These are phyloP conservation scores for Pseudochirops corinnae DNA, from an alignment of 2,797 vertebrate species.

Conservation along the genomic window DNA sequence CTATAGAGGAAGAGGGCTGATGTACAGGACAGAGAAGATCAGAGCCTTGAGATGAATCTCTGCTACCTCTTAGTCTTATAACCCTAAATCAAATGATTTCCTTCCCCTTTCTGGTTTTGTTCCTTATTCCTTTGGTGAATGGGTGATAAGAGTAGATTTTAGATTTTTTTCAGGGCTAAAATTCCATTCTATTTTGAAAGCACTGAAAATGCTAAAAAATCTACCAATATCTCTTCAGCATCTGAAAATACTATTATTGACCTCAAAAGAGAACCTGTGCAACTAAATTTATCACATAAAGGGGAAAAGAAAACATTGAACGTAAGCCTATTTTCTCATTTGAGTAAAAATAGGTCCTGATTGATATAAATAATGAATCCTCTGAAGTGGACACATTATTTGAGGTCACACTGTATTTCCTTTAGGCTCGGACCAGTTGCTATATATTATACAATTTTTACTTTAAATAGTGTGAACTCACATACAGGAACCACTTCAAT, in stretches of 20 bases:
- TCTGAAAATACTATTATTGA: background rate
- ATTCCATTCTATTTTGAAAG: background rate
- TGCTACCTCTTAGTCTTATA: background rate
- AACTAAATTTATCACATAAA: conserved; percentile 17
- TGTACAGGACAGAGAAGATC: background rate
- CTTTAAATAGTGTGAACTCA: background rate
- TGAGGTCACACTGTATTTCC: background rate
- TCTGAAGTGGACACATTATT: background rate
- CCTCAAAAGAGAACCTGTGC: background rate
- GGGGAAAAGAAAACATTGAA: background rate
- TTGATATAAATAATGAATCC: background rate
- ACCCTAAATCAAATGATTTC: background rate
- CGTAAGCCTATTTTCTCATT: background rate
- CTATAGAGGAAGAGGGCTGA: background rate
- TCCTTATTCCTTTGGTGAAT: background rate
- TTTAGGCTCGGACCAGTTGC: background rate
- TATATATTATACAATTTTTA: background rate
- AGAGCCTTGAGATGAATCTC: background rate
- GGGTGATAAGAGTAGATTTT: background rate
- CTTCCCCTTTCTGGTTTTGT: background rate
- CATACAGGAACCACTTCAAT: background rate
- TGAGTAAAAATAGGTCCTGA: background rate
- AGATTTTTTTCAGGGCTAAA: background rate
- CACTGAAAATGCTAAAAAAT: background rate
- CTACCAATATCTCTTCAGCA: background rate